Evolutionary conservation across 2,113 vertebrate genomes (phyloP).

Genomic region (Equus quagga): DNA sequence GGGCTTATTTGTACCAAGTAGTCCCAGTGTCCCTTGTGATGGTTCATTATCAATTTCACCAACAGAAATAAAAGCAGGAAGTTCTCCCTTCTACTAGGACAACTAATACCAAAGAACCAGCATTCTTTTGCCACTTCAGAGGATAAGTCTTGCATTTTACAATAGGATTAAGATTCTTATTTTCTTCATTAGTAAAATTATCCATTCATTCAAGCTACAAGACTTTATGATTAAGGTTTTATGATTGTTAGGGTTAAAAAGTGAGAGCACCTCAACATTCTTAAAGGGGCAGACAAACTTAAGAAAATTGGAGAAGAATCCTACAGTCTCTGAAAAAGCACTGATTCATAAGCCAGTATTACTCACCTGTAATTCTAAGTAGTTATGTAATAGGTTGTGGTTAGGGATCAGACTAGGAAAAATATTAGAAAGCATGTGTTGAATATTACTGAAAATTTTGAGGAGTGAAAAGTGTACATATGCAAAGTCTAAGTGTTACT

Average conservation of each 20-base stretch:
- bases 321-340: neutral
- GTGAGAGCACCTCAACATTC: neutral
- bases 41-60: neutral
- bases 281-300: neutral
- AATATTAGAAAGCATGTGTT: neutral
- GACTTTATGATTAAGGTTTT: neutral
- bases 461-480: neutral
- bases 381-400: neutral
- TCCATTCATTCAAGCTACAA: neutral
- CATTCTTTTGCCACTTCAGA: neutral
- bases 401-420: neutral
- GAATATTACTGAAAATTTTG: neutral
- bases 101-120: neutral
- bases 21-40: neutral
- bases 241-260: conserved; percentile 2
- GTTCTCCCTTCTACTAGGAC: neutral
- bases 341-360: neutral
- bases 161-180: neutral
- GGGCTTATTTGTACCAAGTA: neutral
- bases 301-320: neutral
- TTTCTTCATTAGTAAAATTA: neutral
- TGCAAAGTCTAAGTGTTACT: conserved; percentile 4
- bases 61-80: neutral
- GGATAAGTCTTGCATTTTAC: neutral
- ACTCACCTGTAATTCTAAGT: neutral